Evolutionary conservation across 2,888 invertebrate genomes (phyloP), one percentile per base, ranked within the genome.

Genomic region (Cordylochernes scorpioides): DNA sequence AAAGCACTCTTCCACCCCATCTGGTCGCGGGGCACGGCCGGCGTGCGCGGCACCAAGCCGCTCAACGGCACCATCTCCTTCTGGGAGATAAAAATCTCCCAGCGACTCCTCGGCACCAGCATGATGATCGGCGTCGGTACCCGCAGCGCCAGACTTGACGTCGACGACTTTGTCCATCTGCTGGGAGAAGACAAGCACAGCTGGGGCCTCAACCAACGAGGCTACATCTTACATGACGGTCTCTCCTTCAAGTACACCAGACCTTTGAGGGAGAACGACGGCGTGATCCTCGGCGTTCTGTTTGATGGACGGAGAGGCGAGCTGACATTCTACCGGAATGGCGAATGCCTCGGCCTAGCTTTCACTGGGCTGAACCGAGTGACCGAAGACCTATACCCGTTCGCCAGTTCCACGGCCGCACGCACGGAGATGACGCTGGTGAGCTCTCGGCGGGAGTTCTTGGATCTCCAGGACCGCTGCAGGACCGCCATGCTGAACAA

Each of bases 121-220:
- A 68, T 71, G 57, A 71, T 71, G 71, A 68, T 71, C 43, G 71
- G 71, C 10, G 57, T 69, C 26, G 67, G 65, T 22, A 65, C 65
- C 3, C 50, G 49, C 29, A 46, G 52, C 22, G 61, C 62, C 3
- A 52, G 65, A 4, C 52, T 71, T 2, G 68, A 70, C 46, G 65
- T 63, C 2, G 64, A 67, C 45, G 59, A 64, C 9, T 71, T 70
- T 48, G 62, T 64, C 16, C 69, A 71, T 48, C 54, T 71, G 43
- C 50, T 71, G 16, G 71, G 71, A n/a, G 67, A 68, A 49, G 66
- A 71, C 46, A 58, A 60, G 26, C 55, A 52, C 12, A 64, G 69
- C 27, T 71, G 70, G 70, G 71, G 69, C 0, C 49, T 71, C 13
- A 69, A 68, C 1, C 71, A 71, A 46, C 70, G 69, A 49, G 71